A percentile compares a stretch with the other conserved stretches of the same genome.
phyloP scores from a whole-genome alignment of 1,140 invertebrate species.

The Diorhabda sublineata region DNA sequence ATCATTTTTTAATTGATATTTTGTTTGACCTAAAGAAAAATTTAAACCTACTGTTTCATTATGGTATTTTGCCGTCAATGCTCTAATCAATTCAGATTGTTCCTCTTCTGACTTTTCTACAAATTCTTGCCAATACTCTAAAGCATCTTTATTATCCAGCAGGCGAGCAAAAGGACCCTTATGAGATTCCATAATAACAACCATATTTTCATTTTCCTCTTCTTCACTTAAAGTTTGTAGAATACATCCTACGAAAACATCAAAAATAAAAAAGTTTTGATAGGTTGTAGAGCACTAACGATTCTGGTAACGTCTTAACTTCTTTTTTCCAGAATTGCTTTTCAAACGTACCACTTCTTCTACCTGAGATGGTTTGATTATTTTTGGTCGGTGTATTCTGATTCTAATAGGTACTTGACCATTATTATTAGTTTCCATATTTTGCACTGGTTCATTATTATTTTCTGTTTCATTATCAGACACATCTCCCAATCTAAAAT shows the following conservation, averaged over 20 bases:
- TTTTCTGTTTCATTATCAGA: constrained; percentile 53
- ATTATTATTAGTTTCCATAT: constrained; percentile 6
- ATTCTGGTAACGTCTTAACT: constrained; percentile 74
- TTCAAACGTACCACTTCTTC: constrained; percentile 73
- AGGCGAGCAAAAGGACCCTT: constrained; percentile 36
- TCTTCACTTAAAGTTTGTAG: constrained; percentile 34
- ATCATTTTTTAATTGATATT: not conserved
- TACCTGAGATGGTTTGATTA: constrained; percentile 34
- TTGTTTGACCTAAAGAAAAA: not conserved
- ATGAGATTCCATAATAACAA: constrained; percentile 33
- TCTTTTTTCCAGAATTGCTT: constrained; percentile 71
- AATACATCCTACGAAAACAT: constrained; percentile 29
- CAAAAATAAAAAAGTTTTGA: constrained; percentile 4
- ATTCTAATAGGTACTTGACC: not conserved
- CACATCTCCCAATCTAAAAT: constrained; percentile 32
- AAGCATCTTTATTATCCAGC: constrained; percentile 32
- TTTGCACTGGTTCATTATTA: constrained; percentile 65
- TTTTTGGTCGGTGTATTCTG: not conserved
- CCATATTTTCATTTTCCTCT: constrained; percentile 29
- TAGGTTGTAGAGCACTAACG: constrained; percentile 39
- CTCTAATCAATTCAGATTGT: constrained; percentile 32
- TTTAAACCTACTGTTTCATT: constrained; percentile 9
- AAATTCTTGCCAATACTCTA: constrained; percentile 38
- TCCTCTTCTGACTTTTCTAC: constrained; percentile 36
- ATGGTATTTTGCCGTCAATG: constrained; percentile 24